Base-by-base conservation (phyloP, 2,888 invertebrate genomes). In the Chaetogeoica ovagalla region DNA sequence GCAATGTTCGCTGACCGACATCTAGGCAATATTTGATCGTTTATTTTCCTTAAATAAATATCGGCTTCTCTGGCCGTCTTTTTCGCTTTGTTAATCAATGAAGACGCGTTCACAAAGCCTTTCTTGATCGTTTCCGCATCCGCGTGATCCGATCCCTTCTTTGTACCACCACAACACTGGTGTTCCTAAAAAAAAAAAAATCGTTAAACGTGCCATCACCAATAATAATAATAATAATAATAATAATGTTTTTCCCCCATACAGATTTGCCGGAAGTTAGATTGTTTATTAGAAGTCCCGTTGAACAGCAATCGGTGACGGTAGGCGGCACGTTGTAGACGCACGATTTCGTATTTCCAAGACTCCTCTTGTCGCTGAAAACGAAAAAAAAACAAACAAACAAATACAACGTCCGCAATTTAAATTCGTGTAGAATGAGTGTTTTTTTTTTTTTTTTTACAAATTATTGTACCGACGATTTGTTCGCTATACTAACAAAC, bases 1-100 rank as follows among this genome's bases (percentile, higher is more conserved):
- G 69, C 62, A 52, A 62, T 62, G 39, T 62, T 39, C 21, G 37
- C 62, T 6, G 69, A 69, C 13, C 23, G 69, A 37, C 60, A 70
- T 13, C 69, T 77, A 13, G 77, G 77, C 13, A 77, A 55, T 60
- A 77, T 13, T 37, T 55, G 11, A 19, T 77, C 60, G n/a, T 52
- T 69, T 21, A 70, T 1, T 1, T 52, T 77, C 52, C 62, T 69
- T 55, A 77, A 60, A 52, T 77, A 52, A 13, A 52, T 21, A 55
- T 70, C 62, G 3, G 77, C 15, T 52, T 69, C 37, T 62, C 15
- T 70, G 11, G 21, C 52, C 1, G 21, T 69, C 4, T 70, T 70
- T 62, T 77, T 70, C 13, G 62, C 69, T 62, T 77, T 48, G 37
- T 69, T 39, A 11, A 70, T 60, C 52, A 77, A 77, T 0, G 8